Conservation (phyloP, 2,113 vertebrate species). For the Verasper variegatus region DNA sequence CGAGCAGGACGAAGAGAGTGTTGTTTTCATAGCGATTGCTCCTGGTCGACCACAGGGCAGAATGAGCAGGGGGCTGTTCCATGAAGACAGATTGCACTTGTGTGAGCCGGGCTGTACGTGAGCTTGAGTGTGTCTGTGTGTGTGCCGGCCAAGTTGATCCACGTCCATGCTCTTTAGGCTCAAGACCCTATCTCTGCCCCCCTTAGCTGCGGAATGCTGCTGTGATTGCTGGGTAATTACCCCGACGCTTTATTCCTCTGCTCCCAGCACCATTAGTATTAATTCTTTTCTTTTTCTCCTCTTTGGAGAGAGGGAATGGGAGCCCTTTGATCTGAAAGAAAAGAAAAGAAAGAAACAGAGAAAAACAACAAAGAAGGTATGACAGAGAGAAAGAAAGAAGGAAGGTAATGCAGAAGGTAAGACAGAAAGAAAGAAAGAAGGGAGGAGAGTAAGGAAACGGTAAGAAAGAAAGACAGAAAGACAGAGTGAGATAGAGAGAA, state of each 20-base stretch:
- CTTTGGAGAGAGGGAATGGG: conserved; percentile 38
- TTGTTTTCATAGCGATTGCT: conserved; percentile 60
- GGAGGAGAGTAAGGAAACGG: no score
- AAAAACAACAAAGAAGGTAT: background rate
- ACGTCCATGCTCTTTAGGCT: conserved; percentile 72
- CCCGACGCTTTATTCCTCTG: conserved; percentile 65
- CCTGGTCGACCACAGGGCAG: background rate
- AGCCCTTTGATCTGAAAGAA: conserved; percentile 61
- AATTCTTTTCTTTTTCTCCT: conserved; percentile 58
- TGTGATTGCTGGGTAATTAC: conserved; percentile 80
- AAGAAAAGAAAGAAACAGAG: conserved; percentile 2
- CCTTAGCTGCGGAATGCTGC: conserved; percentile 74
- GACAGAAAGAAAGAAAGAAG: no score
- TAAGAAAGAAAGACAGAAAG: background rate
- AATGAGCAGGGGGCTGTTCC: conserved; percentile 21
- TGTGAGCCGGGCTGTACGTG: conserved; percentile 37
- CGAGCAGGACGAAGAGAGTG: conserved; percentile 5
- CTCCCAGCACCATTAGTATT: conserved; percentile 73
- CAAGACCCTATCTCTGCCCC: conserved; percentile 73
- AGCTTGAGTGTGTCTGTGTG: conserved; percentile 50
- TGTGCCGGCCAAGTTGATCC: conserved; percentile 66
- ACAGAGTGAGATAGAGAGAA: no score
- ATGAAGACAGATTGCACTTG: conserved; percentile 65
- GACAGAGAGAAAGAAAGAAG: no score
- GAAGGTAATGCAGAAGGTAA: background rate